Evolutionary conservation across 2,113 vertebrate genomes (phyloP).

Genomic region (Menidia beryllina): DNA sequence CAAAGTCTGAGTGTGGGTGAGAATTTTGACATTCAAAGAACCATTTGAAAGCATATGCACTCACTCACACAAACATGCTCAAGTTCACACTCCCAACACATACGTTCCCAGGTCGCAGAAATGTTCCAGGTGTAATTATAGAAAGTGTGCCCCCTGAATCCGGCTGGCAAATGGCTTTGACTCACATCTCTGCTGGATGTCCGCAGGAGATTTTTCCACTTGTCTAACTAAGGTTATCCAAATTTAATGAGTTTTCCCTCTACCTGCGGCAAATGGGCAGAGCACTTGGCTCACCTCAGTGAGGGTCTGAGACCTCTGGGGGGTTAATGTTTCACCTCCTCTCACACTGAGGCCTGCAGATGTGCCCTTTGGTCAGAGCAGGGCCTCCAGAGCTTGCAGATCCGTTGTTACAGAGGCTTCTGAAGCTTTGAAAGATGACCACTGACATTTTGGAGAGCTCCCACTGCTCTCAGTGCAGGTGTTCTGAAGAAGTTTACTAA

Average conservation of each 20-base stretch:
- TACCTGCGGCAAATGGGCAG: constrained; percentile 47
- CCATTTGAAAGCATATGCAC: constrained; percentile 28
- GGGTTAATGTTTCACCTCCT: constrained; percentile 48
- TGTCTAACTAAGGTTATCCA: constrained; percentile 67
- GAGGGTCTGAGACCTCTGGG: constrained; percentile 14
- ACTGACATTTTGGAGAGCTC: constrained; percentile 20
- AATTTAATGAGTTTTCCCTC: constrained; percentile 75
- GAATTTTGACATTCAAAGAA: constrained; percentile 18
- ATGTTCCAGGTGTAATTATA: constrained; percentile 77
- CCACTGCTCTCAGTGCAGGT: constrained; percentile 30
- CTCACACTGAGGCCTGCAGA: constrained; percentile 10
- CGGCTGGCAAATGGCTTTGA: constrained; percentile 58
- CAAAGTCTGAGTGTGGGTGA: constrained; percentile 13
- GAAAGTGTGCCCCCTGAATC: constrained; percentile 55
- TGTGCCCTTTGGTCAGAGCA: constrained; percentile 8
- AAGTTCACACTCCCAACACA: constrained; percentile 19
- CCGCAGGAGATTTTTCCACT: constrained; percentile 66
- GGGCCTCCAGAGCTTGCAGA: constrained; percentile 37
- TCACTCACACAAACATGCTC: constrained; percentile 23
- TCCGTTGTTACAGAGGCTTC: constrained; percentile 12
- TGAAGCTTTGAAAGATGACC: constrained; percentile 43
- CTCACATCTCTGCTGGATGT: constrained; percentile 50
- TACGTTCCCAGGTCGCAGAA: constrained; percentile 11
- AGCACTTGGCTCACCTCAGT: constrained; percentile 42
- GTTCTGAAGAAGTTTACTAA: constrained; percentile 5